These are phyloP conservation scores for Catharus ustulatus DNA, from an alignment of 2,797 vertebrate species.

Conservation along the genomic window DNA sequence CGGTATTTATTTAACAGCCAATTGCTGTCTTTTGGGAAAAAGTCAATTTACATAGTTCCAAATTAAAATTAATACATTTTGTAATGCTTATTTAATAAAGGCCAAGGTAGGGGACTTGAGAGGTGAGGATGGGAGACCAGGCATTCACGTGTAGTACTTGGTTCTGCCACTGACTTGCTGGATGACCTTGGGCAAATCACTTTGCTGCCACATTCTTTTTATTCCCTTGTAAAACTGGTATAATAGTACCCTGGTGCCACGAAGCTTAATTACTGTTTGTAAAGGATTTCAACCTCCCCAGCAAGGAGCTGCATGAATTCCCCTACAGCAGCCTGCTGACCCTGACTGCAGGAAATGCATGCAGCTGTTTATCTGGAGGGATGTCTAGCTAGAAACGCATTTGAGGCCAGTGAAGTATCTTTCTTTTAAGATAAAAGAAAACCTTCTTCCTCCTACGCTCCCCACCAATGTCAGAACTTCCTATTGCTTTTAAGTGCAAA, in stretches of 20 bases:
- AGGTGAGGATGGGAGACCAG: neutral
- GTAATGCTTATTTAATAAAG: conserved; percentile 53
- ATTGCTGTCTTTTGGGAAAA: conserved; percentile 54
- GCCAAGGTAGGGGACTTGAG: neutral
- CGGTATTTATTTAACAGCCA: conserved; percentile 57
- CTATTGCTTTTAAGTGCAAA: conserved; percentile 24
- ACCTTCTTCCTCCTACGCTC: neutral
- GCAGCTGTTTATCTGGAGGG: neutral
- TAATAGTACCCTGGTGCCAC: neutral
- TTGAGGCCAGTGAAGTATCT: neutral
- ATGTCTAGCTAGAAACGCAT: neutral
- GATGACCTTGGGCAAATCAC: conserved; percentile 20
- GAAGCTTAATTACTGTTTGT: neutral
- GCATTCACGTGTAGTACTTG: neutral
- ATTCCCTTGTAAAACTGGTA: conserved; percentile 4
- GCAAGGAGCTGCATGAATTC: neutral
- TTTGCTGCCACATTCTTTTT: neutral
- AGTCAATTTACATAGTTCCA: conserved; percentile 48
- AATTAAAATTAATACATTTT: conserved; percentile 59
- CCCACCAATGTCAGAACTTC: conserved; percentile 10
- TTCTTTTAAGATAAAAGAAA: conserved; percentile 41
- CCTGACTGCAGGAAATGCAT: neutral
- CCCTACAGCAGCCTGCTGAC: neutral
- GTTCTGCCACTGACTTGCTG: neutral
- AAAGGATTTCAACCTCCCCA: neutral